Evolutionary conservation across 1,140 invertebrate genomes (phyloP).

Genomic region (Hormaphis cornu): DNA sequence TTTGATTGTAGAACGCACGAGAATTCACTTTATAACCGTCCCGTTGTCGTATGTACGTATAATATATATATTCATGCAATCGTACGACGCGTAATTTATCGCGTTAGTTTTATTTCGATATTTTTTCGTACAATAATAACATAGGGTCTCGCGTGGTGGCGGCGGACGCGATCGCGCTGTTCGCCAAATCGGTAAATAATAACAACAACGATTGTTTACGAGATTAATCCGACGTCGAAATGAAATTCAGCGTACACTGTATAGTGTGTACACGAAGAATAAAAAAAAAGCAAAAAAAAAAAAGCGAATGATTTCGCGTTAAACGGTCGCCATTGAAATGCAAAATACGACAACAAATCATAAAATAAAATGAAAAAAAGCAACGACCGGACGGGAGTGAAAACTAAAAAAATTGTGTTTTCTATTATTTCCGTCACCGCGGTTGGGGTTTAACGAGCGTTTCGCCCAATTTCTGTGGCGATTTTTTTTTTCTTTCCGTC

Average conservation of each 20-base stretch:
- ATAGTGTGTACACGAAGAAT: background rate
- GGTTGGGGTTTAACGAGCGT: constrained; percentile 11
- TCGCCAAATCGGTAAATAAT: background rate
- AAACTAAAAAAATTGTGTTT: background rate
- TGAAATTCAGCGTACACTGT: background rate
- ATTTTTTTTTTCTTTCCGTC: too few relatives aligned
- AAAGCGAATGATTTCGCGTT: background rate
- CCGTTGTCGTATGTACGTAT: too few relatives aligned
- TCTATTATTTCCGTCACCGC: background rate
- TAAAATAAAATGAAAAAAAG: background rate
- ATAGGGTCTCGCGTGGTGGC: too few relatives aligned
- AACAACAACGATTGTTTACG: too few relatives aligned
- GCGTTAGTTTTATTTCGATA: too few relatives aligned
- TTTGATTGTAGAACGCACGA: too few relatives aligned
- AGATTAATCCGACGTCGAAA: background rate
- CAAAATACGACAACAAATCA: constrained; percentile 19
- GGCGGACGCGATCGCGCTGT: too few relatives aligned
- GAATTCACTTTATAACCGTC: too few relatives aligned
- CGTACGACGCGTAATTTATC: background rate
- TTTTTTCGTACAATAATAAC: too few relatives aligned
- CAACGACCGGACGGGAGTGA: background rate
- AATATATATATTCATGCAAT: background rate
- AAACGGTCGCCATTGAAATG: constrained; percentile 11
- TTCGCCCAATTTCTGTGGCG: background rate
- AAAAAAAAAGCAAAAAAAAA: background rate